These are phyloP conservation scores for Cerastis rubricosa DNA, from an alignment of 2,888 invertebrate species.

Conservation along the genomic window DNA sequence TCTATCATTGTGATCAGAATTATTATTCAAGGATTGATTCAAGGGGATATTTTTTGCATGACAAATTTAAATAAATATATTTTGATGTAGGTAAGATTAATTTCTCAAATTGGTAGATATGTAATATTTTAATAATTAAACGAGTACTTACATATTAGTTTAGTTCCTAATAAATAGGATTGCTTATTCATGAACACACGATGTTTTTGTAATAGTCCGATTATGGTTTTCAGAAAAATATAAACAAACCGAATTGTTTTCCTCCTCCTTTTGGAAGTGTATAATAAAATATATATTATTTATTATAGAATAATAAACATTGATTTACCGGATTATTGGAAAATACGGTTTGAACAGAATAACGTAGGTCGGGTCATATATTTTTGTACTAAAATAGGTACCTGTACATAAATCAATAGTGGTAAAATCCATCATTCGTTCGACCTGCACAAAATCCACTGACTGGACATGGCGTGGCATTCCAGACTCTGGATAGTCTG, in stretches of 20 bases:
- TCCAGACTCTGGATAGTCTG: not conserved
- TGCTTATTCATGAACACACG: not conserved
- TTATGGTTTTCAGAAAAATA: not conserved
- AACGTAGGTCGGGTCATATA: not conserved
- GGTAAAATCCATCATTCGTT: not conserved
- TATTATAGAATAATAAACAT: too few species aligned
- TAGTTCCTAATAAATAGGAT: not conserved
- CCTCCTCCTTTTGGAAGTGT: too few species aligned
- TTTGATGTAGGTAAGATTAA: not conserved
- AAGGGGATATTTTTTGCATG: constrained; percentile 15
- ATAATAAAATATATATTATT: too few species aligned
- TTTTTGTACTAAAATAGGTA: not conserved
- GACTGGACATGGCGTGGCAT: not conserved
- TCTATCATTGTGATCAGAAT: constrained; percentile 11
- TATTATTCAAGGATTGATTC: constrained; percentile 6
- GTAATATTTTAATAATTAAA: not conserved
- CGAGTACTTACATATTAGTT: not conserved
- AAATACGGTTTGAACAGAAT: not conserved
- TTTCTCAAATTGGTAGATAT: not conserved
- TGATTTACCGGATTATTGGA: not conserved
- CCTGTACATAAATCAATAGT: not conserved
- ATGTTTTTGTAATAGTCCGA: not conserved
- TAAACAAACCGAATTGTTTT: too few species aligned
- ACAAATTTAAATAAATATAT: not conserved
- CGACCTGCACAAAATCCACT: not conserved